Conservation (phyloP, 2,113 vertebrate genomes). For the Sardina pilchardus region DNA sequence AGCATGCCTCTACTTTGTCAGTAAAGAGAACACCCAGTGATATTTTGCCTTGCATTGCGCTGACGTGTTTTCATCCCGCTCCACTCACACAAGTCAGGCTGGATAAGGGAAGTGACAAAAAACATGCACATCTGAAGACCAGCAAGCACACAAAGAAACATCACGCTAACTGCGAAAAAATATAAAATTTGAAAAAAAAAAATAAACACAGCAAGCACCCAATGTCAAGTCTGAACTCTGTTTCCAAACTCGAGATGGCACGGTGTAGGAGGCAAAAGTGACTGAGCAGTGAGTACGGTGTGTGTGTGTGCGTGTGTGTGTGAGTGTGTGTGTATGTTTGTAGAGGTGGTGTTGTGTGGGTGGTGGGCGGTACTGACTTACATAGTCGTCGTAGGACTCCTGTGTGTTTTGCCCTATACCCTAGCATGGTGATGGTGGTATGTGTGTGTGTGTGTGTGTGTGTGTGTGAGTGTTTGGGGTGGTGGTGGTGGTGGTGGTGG, state of each 20-base stretch:
- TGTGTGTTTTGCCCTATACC: slow-evolving; percentile 82
- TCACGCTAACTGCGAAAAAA: background rate
- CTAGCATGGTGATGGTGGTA: too few relatives aligned
- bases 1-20: slow-evolving; percentile 9
- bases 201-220: background rate
- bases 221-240: background rate
- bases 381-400: slow-evolving; percentile 92
- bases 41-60: slow-evolving; percentile 13
- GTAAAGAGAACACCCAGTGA: slow-evolving; percentile 15
- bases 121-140: slow-evolving; percentile 16
- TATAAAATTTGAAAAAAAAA: background rate
- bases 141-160: background rate
- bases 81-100: background rate
- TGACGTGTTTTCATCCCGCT: background rate
- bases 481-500: background rate
- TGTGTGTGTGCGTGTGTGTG: too few relatives aligned
- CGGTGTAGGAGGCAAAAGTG: background rate
- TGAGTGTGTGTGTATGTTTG: too few relatives aligned
- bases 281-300: background rate
- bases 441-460: background rate
- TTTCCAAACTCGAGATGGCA: background rate
- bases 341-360: slow-evolving; percentile 48
- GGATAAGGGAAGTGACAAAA: slow-evolving; percentile 16
- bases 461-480: background rate
- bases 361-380: slow-evolving; percentile 77